Conservation (phyloP, 2,113 vertebrate genomes). For the Ramphastos sulfuratus region DNA sequence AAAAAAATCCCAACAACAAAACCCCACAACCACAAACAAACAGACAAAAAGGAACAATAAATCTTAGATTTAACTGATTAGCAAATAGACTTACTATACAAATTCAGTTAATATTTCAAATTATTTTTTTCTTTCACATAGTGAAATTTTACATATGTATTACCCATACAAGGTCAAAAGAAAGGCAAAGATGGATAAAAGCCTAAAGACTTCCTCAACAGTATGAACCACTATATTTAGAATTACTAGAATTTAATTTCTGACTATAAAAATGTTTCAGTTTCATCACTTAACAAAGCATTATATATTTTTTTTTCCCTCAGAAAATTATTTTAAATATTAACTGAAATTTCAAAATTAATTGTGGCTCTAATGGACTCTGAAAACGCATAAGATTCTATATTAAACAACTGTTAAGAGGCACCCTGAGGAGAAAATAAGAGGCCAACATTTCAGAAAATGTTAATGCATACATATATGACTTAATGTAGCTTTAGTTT, state of each 20-base stretch:
- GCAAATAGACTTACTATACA: neutral
- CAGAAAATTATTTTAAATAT: neutral
- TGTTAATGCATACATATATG: neutral
- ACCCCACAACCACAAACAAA: too few species aligned
- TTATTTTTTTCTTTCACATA: neutral
- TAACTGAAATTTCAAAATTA: neutral
- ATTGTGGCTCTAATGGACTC: neutral
- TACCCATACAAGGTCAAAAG: neutral
- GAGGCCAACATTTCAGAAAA: neutral
- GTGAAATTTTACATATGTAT: neutral
- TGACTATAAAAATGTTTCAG: neutral
- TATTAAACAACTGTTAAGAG: neutral
- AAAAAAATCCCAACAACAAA: rapidly evolving
- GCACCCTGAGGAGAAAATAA: neutral
- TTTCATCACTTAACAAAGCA: neutral
- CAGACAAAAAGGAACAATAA: neutral
- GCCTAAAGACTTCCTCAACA: neutral
- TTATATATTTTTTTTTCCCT: neutral
- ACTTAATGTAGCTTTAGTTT: neutral
- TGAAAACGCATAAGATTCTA: neutral
- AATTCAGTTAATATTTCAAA: neutral
- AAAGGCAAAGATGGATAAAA: neutral
- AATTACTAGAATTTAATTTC: neutral
- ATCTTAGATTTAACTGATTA: neutral
- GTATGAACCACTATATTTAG: neutral